Evolutionary conservation across 1,140 invertebrate species (phyloP), one percentile per base, ranked within the genome.

Genomic region (Lutraria rhynchaena): DNA sequence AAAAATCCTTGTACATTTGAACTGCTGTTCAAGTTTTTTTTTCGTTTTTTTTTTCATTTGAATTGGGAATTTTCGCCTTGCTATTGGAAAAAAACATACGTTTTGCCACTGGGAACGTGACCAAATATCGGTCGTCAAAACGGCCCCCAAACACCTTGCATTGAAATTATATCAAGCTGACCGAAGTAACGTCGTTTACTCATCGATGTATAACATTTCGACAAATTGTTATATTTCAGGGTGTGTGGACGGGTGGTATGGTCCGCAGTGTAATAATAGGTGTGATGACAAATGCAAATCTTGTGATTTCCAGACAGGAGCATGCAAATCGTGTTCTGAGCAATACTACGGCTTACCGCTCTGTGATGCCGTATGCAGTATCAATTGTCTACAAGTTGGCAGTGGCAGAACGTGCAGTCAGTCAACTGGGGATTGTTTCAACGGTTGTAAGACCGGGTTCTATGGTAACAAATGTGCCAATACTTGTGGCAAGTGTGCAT

Each of bases 171-270:
- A n/a, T n/a, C n/a, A n/a, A n/a, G n/a, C n/a, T n/a, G n/a, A n/a
- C n/a, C n/a, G n/a, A n/a, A n/a, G n/a, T n/a, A n/a, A n/a, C n/a
- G n/a, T n/a, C n/a, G n/a, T n/a, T n/a, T n/a, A n/a, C n/a, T n/a
- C n/a, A n/a, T n/a, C n/a, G n/a, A n/a, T n/a, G n/a, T n/a, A n/a
- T n/a, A n/a, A n/a, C n/a, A n/a, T n/a, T n/a, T n/a, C n/a, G n/a
- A n/a, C n/a, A n/a, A n/a, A n/a, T n/a, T n/a, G n/a, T n/a, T 27
- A 9, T 55, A 5, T 55, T 60, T 29, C 11, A 67, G 78, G 78
- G 29, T 81, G 78, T 44, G n/a, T 37, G 0, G 31, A 33, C 17
- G 67, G 78, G 0, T 81, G 60, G 57, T 74, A 37, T 65, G 78
- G 70, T 19, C 11, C 5, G 11, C 53, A 61, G n/a, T 81, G 78